phyloP scores from a whole-genome alignment of 2,888 invertebrate genomes.

The Agonum fuliginosum region DNA sequence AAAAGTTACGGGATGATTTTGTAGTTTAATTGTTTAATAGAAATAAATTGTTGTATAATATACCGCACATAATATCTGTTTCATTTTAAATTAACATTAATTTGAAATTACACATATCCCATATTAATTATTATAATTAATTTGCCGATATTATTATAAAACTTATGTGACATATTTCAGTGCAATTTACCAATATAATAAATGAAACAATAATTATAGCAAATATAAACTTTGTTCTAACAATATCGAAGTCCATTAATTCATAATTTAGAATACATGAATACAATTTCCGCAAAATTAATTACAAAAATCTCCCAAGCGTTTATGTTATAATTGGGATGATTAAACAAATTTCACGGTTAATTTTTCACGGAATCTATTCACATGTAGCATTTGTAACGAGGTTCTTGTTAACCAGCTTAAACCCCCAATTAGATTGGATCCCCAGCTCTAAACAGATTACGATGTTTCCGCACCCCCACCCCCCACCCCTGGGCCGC shows the following conservation, averaged over 20 bases:
- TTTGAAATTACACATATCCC: not conserved
- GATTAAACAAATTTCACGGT: slow-evolving; percentile 23
- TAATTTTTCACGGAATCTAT: slow-evolving; percentile 21
- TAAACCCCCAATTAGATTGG: slow-evolving; percentile 24
- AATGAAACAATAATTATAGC: no score
- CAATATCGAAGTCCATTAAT: no score
- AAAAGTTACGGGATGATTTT: not conserved
- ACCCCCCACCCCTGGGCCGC: not conserved
- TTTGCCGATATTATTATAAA: slow-evolving; percentile 1
- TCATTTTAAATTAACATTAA: not conserved
- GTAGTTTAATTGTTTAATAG: not conserved
- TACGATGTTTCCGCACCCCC: slow-evolving; percentile 26
- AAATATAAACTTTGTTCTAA: no score
- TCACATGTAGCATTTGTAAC: slow-evolving; percentile 13
- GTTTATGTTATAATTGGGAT: slow-evolving; percentile 20
- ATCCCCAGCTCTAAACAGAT: slow-evolving; percentile 26
- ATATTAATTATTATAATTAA: not conserved
- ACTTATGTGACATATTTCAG: not conserved
- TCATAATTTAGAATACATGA: no score
- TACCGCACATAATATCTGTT: not conserved
- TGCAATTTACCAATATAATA: not conserved
- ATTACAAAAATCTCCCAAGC: not conserved
- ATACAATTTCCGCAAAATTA: no score
- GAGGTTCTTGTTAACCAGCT: slow-evolving; percentile 11
- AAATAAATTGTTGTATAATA: not conserved